A percentile compares a stretch with the other conserved stretches of the same genome.
Conservation (phyloP, 2,113 vertebrate species). For the Pholis gunnellus region DNA sequence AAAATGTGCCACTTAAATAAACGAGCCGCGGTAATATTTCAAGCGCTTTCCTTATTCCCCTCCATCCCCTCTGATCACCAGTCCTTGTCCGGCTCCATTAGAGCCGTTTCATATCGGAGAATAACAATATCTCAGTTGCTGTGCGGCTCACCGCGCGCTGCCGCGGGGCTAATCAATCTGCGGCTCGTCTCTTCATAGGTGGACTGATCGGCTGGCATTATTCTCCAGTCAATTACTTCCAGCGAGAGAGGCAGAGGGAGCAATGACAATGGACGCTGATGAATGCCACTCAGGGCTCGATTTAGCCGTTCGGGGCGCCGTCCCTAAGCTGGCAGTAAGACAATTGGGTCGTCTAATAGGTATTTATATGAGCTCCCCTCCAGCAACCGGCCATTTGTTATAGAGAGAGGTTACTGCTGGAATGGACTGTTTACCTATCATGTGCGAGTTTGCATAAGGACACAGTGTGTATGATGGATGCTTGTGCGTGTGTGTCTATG, state of each 20-base stretch:
- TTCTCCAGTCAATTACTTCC: constrained; percentile 83
- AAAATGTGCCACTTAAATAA: constrained; percentile 68
- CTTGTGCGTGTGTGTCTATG: constrained; percentile 29
- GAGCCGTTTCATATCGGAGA: constrained; percentile 71
- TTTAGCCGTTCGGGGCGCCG: constrained; percentile 69
- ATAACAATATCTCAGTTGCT: constrained; percentile 72
- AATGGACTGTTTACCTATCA: constrained; percentile 63
- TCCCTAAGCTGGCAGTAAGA: constrained; percentile 77
- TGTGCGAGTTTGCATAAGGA: constrained; percentile 56
- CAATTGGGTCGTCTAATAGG: constrained; percentile 81
- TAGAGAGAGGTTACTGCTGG: constrained; percentile 63
- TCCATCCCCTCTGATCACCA: constrained; percentile 71
- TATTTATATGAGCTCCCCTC: constrained; percentile 78
- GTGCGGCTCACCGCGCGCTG: constrained; percentile 23
- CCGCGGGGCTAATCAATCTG: constrained; percentile 74
- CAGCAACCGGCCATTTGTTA: constrained; percentile 77
- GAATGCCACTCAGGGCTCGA: constrained; percentile 78
- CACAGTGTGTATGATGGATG: constrained; percentile 16
- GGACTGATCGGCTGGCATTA: constrained; percentile 77
- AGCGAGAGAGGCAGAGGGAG: constrained; percentile 66
- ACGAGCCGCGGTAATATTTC: constrained; percentile 60
- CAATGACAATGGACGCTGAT: constrained; percentile 81
- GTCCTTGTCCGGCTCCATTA: constrained; percentile 74
- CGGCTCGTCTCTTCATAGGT: constrained; percentile 73
- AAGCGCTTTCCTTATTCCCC: constrained; percentile 63